Evolutionary conservation across 2,888 invertebrate species (phyloP).

Genomic region (Cataglyphis albicans): DNA sequence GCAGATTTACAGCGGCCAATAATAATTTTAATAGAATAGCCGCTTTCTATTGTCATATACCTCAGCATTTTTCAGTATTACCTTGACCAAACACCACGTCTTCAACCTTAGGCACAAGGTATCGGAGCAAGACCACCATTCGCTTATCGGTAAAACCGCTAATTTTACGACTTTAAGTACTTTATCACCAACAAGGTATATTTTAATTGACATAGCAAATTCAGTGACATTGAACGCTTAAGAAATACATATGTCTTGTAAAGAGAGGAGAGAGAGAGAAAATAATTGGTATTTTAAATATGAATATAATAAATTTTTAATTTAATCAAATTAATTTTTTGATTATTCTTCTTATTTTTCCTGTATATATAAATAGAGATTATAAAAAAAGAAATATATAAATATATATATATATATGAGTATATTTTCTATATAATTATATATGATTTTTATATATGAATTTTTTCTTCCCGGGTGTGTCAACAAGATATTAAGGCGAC

Average conservation of each 20-base stretch:
- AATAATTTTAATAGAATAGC: slow-evolving; percentile 7
- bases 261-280: no score
- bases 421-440: neutral
- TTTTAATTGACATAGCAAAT: slow-evolving; percentile 1
- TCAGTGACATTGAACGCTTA: neutral
- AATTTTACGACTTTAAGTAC: neutral
- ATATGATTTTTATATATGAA: neutral
- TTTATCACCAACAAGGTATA: neutral
- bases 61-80: neutral
- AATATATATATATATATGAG: neutral
- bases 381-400: neutral
- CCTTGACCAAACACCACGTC: neutral
- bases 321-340: neutral
- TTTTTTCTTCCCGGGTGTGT: neutral
- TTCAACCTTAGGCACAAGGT: neutral
- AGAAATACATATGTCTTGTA: neutral
- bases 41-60: neutral
- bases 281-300: neutral
- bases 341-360: neutral
- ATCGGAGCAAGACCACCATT: neutral
- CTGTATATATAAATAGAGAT: neutral
- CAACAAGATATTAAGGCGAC: neutral
- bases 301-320: neutral
- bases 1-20: neutral
- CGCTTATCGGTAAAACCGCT: neutral